Conservation (phyloP, 1,140 invertebrate genomes). For the Daktulosphaira vitifoliae region DNA sequence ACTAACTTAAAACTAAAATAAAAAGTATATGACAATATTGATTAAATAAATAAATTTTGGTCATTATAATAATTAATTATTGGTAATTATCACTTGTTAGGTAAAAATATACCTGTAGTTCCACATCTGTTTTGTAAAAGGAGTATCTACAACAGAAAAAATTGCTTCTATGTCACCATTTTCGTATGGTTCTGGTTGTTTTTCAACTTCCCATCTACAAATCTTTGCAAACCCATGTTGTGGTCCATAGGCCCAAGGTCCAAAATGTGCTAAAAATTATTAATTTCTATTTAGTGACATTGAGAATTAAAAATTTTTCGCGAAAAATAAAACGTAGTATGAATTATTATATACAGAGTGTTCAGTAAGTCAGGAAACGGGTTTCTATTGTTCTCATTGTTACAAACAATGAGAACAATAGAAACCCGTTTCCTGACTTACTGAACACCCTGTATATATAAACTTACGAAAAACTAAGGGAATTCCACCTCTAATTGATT, state of each 20-base stretch:
- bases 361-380: too few relatives aligned
- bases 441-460: too few relatives aligned
- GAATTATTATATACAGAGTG: neutral
- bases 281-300: neutral
- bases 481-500: conserved; percentile 88
- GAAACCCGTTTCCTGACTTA: too few relatives aligned
- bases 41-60: neutral
- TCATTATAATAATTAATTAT: neutral
- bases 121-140: conserved; percentile 89
- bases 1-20: conserved; percentile 64
- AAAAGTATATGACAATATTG: conserved; percentile 25
- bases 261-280: conserved; percentile 74
- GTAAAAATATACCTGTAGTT: conserved; percentile 67
- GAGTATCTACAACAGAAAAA: conserved; percentile 83
- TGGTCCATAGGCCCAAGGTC: conserved; percentile 82
- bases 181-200: conserved; percentile 69
- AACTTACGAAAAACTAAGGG: conserved; percentile 95
- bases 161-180: conserved; percentile 85
- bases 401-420: too few relatives aligned
- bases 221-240: conserved; percentile 91
- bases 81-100: neutral
- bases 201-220: conserved; percentile 80
- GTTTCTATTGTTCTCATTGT: too few relatives aligned
- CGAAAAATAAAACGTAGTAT: neutral
- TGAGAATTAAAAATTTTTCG: neutral